Evolutionary conservation across 2,113 vertebrate genomes (phyloP).

Genomic region (Hippocampus mohnikei): DNA sequence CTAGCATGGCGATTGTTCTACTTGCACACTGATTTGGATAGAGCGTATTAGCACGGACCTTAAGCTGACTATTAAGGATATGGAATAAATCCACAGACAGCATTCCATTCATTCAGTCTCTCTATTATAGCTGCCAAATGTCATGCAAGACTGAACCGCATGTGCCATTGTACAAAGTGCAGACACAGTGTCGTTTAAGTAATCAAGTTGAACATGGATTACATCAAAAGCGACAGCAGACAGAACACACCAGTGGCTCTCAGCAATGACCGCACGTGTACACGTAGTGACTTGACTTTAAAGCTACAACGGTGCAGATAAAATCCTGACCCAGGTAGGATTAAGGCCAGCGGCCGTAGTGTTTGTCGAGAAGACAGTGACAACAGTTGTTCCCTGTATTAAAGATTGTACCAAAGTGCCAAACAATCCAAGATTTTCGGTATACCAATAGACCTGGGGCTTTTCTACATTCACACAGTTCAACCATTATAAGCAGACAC

Average conservation of each 20-base stretch:
- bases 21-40: neutral
- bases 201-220: neutral
- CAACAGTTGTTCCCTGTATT: neutral
- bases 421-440: neutral
- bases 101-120: neutral
- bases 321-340: constrained; percentile 25
- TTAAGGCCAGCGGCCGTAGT: constrained; percentile 15
- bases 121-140: constrained; percentile 20
- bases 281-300: neutral
- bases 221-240: neutral
- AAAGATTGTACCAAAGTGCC: neutral
- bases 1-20: too few species aligned
- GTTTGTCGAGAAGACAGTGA: neutral
- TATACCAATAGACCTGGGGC: neutral
- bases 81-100: neutral
- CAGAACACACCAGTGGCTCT: neutral
- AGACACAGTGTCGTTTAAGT: constrained; percentile 5
- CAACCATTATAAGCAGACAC: too few species aligned
- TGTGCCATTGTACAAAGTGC: constrained; percentile 1
- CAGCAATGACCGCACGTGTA: neutral
- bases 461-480: too few species aligned
- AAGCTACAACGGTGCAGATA: neutral
- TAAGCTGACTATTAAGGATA: neutral
- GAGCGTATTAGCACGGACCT: neutral
- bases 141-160: constrained; percentile 13